These are phyloP conservation scores for Parasteatoda tepidariorum DNA, from an alignment of 1,140 invertebrate genomes.

Conservation along the genomic window DNA sequence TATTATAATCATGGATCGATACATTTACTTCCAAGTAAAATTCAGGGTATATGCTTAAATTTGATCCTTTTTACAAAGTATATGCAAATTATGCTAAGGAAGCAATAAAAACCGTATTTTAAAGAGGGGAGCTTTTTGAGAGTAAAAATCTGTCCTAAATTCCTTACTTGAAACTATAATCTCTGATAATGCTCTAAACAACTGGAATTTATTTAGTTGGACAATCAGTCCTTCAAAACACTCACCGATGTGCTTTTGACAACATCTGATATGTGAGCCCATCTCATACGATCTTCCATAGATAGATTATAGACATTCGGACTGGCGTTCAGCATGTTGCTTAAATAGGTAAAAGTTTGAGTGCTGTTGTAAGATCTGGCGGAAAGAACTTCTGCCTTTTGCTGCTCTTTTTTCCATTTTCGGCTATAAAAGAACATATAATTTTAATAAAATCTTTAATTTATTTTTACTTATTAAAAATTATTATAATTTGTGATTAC, in stretches of 20 bases:
- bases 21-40: too few relatives aligned
- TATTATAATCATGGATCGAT: too few relatives aligned
- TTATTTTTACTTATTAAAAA: not conserved
- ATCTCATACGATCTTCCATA: constrained; percentile 62
- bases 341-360: constrained; percentile 43
- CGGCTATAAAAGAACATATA: constrained; percentile 34
- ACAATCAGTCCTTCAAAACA: not conserved
- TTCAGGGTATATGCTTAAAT: too few relatives aligned
- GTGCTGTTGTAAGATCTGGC: constrained; percentile 41
- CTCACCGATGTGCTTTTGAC: constrained; percentile 10
- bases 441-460: too few relatives aligned
- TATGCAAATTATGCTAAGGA: too few relatives aligned
- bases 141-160: too few relatives aligned
- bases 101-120: too few relatives aligned
- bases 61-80: too few relatives aligned
- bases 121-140: too few relatives aligned
- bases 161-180: too few relatives aligned
- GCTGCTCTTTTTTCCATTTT: constrained; percentile 59
- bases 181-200: too few relatives aligned
- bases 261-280: constrained; percentile 61
- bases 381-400: constrained; percentile 43
- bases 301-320: constrained; percentile 37
- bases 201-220: too few relatives aligned
- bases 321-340: constrained; percentile 15
- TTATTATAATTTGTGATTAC: not conserved